A percentile compares a stretch with the other conserved stretches of the same genome.
Evolutionary conservation across 2,113 vertebrate species (phyloP).

Genomic region (Circaetus gallicus): DNA sequence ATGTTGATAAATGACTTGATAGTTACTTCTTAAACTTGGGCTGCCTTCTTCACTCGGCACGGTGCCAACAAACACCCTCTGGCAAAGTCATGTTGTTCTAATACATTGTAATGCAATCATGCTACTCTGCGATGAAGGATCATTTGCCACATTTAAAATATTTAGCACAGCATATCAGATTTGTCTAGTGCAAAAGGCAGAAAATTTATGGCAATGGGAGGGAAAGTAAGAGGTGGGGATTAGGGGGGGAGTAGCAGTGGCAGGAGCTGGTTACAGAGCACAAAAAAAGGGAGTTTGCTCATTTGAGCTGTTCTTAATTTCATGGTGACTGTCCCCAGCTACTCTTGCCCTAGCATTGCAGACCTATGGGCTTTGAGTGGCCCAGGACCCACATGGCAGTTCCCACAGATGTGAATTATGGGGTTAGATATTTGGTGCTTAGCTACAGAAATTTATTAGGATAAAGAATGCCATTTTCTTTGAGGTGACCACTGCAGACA

Average conservation of each 20-base stretch:
- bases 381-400: neutral
- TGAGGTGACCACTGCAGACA: neutral
- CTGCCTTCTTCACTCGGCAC: neutral
- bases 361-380: neutral
- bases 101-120: conserved; percentile 24
- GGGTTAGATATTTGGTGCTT: neutral
- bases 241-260: neutral
- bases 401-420: neutral
- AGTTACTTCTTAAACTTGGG: neutral
- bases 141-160: conserved; percentile 20
- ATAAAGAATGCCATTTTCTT: neutral
- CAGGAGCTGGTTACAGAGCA: neutral
- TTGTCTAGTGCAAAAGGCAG: conserved; percentile 16
- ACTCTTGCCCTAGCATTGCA: neutral
- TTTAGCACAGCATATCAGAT: conserved; percentile 13
- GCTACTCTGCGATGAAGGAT: neutral
- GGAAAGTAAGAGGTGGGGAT: neutral
- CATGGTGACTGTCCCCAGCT: neutral
- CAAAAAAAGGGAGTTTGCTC: neutral
- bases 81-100: conserved; percentile 52
- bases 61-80: conserved; percentile 13
- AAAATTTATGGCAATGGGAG: neutral
- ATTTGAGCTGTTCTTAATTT: neutral
- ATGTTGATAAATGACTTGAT: conserved; percentile 25
- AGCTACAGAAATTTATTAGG: neutral